Conservation (phyloP, 2,888 invertebrate genomes). For the Cosmia trapezina region DNA sequence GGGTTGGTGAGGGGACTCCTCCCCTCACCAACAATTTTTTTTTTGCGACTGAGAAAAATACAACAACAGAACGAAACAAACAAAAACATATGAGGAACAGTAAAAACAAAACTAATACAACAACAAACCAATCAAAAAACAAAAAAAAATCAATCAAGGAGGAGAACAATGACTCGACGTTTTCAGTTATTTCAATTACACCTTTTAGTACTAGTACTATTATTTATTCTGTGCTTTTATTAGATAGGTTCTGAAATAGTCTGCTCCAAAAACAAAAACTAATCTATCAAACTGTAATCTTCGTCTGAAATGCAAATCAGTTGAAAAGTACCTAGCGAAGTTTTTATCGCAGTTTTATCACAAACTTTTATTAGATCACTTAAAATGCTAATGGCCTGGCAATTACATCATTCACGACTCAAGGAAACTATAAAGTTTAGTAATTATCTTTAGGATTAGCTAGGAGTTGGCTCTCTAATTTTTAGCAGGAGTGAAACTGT, state of each 20-base stretch:
- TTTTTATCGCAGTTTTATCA: conserved; percentile 61
- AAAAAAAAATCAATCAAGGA: background rate
- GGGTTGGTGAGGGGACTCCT: no score
- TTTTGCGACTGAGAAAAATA: background rate
- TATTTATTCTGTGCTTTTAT: no score
- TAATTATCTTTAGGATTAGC: conserved; percentile 50
- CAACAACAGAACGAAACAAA: no score
- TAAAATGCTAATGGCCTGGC: conserved; percentile 67
- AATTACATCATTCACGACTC: conserved; percentile 44
- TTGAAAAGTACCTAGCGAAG: conserved; percentile 50
- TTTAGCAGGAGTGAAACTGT: background rate
- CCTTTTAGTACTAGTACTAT: no score
- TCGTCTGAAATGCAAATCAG: conserved; percentile 54
- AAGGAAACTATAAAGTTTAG: conserved; percentile 53
- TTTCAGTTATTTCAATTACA: background rate
- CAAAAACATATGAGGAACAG: no score
- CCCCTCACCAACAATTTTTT: no score
- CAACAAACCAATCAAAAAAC: no score
- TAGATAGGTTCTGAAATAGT: background rate
- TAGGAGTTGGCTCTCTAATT: background rate
- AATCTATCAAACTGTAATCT: conserved; percentile 40
- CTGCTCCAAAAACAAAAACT: conserved; percentile 22
- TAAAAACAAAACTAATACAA: no score
- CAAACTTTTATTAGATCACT: conserved; percentile 68
- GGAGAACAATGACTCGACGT: background rate